Conservation (phyloP, 2,797 vertebrate genomes). For the Tragopan temminckii region DNA sequence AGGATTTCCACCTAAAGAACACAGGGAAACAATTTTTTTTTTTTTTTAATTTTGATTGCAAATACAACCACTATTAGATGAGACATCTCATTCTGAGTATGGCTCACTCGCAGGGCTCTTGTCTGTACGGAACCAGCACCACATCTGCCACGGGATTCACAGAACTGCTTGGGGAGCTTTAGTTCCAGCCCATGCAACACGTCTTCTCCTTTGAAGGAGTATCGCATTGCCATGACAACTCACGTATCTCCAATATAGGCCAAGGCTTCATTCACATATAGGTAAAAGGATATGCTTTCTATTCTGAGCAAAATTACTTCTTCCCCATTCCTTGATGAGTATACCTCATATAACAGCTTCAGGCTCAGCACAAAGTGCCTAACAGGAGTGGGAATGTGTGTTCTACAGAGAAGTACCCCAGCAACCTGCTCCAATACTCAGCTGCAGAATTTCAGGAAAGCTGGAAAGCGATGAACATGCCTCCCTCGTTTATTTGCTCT, state of each 20-base stretch:
- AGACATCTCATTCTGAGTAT: background rate
- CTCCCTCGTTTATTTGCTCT: background rate
- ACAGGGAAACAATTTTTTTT: background rate
- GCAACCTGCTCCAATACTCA: background rate
- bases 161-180: background rate
- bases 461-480: background rate
- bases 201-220: accelerated
- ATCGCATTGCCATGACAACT: background rate
- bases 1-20: slow-evolving; percentile 79
- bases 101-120: background rate
- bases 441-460: background rate
- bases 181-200: background rate
- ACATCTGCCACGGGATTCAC: accelerated
- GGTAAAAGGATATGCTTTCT: background rate
- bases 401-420: background rate
- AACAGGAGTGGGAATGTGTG: accelerated
- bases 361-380: background rate
- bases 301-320: background rate
- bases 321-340: background rate
- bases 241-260: background rate
- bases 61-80: background rate
- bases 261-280: background rate
- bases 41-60: background rate
- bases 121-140: background rate
- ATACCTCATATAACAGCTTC: background rate